phyloP scores from a whole-genome alignment of 2,113 vertebrate genomes.

The Orycteropus afer region DNA sequence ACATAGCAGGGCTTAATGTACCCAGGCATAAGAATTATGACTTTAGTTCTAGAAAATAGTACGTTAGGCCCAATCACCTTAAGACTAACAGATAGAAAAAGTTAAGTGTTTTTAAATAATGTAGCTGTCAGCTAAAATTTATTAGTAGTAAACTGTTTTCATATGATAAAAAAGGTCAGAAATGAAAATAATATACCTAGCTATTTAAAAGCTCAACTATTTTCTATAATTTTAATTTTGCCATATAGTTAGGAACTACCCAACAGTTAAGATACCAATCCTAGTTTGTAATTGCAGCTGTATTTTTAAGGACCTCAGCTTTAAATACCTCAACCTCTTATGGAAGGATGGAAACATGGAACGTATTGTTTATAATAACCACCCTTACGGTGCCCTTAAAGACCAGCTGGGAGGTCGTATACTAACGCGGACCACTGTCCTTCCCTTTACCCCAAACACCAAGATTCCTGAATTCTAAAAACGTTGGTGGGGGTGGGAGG shows the following conservation, averaged over 20 bases:
- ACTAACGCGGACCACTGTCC: background rate
- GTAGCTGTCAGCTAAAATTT: conserved; percentile 13
- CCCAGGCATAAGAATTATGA: background rate
- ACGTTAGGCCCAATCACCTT: background rate
- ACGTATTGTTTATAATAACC: conserved; percentile 50
- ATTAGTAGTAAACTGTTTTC: conserved; percentile 6
- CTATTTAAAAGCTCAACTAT: background rate
- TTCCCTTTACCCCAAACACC: background rate
- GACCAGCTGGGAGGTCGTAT: background rate
- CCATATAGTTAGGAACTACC: conserved; percentile 3
- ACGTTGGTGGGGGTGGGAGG: background rate
- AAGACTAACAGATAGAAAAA: conserved; percentile 37
- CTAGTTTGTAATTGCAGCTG: conserved; percentile 63
- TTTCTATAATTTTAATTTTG: conserved; percentile 44
- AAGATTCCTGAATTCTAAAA: conserved; percentile 22
- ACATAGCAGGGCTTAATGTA: background rate
- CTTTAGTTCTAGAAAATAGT: background rate
- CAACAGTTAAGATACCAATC: background rate
- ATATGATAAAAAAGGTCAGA: background rate
- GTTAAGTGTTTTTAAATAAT: conserved; percentile 37
- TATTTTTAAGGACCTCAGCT: conserved; percentile 83
- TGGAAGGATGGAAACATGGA: conserved; percentile 77
- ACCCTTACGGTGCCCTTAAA: background rate
- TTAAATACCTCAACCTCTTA: conserved; percentile 87
- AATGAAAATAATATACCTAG: conserved; percentile 16